A percentile compares a stretch with the other conserved stretches of the same genome.
phyloP scores from a whole-genome alignment of 2,797 vertebrate genomes.

The Notolepis coatsorum region DNA sequence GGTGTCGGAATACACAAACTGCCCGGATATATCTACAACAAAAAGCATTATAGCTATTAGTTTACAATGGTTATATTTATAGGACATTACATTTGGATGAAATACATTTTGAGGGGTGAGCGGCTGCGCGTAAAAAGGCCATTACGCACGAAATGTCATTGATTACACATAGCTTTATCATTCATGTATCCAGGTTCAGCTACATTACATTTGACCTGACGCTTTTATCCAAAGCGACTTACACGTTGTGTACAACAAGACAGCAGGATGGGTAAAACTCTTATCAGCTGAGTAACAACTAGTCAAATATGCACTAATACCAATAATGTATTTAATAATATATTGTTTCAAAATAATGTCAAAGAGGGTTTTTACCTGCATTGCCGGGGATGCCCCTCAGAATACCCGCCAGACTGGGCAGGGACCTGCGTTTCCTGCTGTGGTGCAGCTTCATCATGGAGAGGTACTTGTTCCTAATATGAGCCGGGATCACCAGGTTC shows the following conservation, averaged over 20 bases:
- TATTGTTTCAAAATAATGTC: background rate
- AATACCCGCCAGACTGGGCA: conserved; percentile 90
- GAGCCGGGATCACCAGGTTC: conserved; percentile 86
- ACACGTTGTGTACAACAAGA: no score
- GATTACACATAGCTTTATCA: conserved; percentile 53
- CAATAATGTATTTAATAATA: no score
- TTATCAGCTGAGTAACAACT: no score
- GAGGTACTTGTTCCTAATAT: conserved; percentile 85
- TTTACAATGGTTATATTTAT: background rate
- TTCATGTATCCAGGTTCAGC: no score
- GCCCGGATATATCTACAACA: conserved; percentile 84
- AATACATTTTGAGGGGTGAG: no score
- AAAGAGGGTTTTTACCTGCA: conserved; percentile 80
- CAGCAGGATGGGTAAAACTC: no score
- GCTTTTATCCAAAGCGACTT: no score
- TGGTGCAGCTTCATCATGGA: conserved; percentile 85
- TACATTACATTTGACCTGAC: no score
- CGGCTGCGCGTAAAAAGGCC: no score
- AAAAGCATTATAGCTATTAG: background rate
- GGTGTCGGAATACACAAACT: conserved; percentile 86
- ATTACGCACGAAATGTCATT: background rate
- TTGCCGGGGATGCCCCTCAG: conserved; percentile 88
- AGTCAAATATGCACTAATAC: background rate
- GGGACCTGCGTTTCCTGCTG: conserved; percentile 80
- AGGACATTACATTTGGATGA: background rate